Conservation (phyloP, 2,797 vertebrate species). For the Arrhamphus sclerolepis region DNA sequence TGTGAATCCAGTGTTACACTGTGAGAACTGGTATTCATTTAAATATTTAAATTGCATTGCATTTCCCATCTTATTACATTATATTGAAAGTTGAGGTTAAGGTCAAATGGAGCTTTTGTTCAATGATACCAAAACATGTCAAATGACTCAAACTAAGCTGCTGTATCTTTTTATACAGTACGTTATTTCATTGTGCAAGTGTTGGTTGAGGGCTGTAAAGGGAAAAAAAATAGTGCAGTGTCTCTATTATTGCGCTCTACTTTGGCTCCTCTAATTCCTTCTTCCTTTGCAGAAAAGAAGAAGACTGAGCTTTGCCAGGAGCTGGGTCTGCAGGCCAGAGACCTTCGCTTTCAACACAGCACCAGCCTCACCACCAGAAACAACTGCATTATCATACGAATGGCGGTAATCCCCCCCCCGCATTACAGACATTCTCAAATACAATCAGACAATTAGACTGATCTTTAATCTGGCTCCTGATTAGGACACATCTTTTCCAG, state of each 20-base stretch:
- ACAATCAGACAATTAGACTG: accelerated
- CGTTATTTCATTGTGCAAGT: background rate
- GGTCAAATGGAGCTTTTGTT: background rate
- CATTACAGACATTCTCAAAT: background rate
- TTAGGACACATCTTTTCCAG: conserved; percentile 5
- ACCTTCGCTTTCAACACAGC: conserved; percentile 93
- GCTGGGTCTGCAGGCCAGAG: conserved; percentile 92
- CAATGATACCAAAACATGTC: no score
- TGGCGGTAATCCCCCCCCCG: conserved; percentile 84
- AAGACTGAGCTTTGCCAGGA: conserved; percentile 96
- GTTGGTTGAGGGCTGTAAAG: background rate
- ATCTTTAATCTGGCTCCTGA: background rate
- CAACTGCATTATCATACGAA: conserved; percentile 93
- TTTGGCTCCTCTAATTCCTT: background rate
- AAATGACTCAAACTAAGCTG: background rate
- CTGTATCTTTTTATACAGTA: background rate
- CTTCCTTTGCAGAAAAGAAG: conserved; percentile 86
- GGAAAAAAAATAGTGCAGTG: background rate
- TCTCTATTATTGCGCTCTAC: background rate
- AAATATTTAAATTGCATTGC: no score
- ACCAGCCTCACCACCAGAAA: conserved; percentile 91
- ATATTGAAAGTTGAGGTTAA: no score
- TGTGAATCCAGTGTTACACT: no score
- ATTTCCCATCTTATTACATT: no score
- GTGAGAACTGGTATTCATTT: no score